A percentile compares a stretch with the other conserved stretches of the same genome.
Conservation (phyloP, 2,888 invertebrate genomes). For the Zygogramma bicolorata region DNA sequence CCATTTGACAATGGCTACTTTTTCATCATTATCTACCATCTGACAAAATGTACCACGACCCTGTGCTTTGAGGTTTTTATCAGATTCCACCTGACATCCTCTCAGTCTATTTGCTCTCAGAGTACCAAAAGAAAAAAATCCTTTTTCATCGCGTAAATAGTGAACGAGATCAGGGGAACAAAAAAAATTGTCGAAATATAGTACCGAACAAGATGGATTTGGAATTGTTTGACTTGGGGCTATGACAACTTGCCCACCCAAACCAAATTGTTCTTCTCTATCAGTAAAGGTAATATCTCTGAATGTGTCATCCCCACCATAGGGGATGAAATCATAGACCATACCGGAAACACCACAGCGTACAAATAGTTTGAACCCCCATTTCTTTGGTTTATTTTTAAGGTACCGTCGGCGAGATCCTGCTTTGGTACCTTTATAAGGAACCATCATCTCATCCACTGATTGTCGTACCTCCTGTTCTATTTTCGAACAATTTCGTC, state of each 20-base stretch:
- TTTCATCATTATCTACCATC: constrained; percentile 13
- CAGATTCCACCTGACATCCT: constrained; percentile 11
- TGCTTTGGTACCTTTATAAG: constrained; percentile 19
- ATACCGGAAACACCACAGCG: neutral
- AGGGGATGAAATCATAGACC: constrained; percentile 11
- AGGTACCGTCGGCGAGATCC: neutral
- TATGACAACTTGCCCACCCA: constrained; percentile 15
- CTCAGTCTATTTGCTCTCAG: constrained; percentile 7
- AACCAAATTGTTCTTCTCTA: constrained; percentile 3
- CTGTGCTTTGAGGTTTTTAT: neutral
- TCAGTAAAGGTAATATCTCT: too few species aligned
- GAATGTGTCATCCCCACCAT: constrained; percentile 11
- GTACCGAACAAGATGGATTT: constrained; percentile 7
- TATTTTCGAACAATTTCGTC: constrained; percentile 34
- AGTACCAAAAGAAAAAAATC: neutral
- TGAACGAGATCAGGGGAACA: neutral
- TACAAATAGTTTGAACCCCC: too few species aligned
- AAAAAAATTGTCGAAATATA: constrained; percentile 27
- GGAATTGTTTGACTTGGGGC: constrained; percentile 11
- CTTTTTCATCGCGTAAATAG: constrained; percentile 6
- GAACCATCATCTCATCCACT: constrained; percentile 44
- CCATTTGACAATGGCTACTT: constrained; percentile 25
- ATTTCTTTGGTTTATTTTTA: constrained; percentile 33
- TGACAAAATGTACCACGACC: neutral
- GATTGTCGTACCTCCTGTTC: constrained; percentile 28